These are phyloP conservation scores for Mythimna pallens DNA, from an alignment of 2,888 invertebrate species.

Conservation along the genomic window DNA sequence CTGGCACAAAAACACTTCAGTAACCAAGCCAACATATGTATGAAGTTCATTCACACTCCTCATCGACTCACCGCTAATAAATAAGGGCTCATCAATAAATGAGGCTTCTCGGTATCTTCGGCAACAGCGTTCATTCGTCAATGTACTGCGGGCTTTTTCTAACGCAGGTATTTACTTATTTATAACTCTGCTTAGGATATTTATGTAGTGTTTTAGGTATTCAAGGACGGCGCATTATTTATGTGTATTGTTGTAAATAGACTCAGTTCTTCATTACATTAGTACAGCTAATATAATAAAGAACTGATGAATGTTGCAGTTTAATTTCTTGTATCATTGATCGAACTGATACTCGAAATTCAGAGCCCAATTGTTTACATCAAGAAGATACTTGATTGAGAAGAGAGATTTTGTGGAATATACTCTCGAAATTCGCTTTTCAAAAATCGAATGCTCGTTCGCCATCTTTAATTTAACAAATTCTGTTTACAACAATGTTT, in stretches of 20 bases:
- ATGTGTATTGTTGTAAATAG: conserved; percentile 43
- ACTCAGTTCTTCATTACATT: background rate
- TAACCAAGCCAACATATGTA: conserved; percentile 11
- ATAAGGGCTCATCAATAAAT: conserved; percentile 86
- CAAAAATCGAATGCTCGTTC: background rate
- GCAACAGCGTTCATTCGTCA: conserved; percentile 78
- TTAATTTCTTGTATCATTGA: background rate
- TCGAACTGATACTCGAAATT: too few relatives aligned
- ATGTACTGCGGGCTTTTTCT: conserved; percentile 65
- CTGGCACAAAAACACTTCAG: background rate
- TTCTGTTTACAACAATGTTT: too few relatives aligned
- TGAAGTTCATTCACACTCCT: conserved; percentile 69
- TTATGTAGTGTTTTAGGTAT: conserved; percentile 48
- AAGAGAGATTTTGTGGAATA: background rate
- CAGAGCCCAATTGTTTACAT: background rate
- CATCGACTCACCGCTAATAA: conserved; percentile 80
- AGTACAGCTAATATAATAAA: conserved; percentile 19
- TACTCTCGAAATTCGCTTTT: background rate
- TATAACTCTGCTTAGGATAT: conserved; percentile 42
- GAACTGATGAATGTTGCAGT: conserved; percentile 2
- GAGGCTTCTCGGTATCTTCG: conserved; percentile 75
- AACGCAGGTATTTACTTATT: conserved; percentile 54
- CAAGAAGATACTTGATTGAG: too few relatives aligned
- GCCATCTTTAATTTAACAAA: background rate
- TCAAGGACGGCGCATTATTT: conserved; percentile 34